Conservation (phyloP, 1,140 invertebrate genomes). For the Drosophila pandora region DNA sequence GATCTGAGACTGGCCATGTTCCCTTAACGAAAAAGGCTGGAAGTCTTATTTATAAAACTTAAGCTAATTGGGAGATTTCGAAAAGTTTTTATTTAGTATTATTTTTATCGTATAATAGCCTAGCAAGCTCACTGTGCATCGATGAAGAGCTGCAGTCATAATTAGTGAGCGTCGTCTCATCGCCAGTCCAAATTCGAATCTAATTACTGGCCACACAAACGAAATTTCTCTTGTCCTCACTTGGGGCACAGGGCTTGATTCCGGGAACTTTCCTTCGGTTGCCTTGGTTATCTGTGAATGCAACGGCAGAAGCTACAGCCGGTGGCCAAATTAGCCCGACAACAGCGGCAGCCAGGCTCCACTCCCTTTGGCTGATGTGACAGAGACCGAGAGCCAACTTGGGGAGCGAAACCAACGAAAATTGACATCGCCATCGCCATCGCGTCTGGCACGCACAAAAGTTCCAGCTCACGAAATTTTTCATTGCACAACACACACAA, state of each 20-base stretch:
- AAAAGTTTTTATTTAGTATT: background rate
- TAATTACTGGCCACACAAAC: conserved; percentile 70
- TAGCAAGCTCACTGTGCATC: background rate
- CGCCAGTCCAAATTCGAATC: conserved; percentile 56
- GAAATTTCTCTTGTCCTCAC: conserved; percentile 32
- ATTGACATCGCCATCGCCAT: conserved; percentile 24
- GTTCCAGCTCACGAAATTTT: conserved; percentile 62
- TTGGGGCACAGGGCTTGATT: conserved; percentile 8
- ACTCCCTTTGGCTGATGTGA: conserved; percentile 12
- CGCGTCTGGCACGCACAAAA: conserved; percentile 61
- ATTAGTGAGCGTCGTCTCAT: conserved; percentile 16
- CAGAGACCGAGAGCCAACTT: conserved; percentile 38
- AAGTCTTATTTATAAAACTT: background rate
- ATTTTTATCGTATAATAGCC: background rate
- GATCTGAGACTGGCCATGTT: conserved; percentile 28
- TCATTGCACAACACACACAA: conserved; percentile 69
- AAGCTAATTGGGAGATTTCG: background rate
- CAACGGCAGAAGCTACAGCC: conserved; percentile 41
- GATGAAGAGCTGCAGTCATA: conserved; percentile 2
- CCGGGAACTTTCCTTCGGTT: conserved; percentile 56
- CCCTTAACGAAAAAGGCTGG: background rate
- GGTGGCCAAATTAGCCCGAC: conserved; percentile 71
- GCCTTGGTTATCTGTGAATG: conserved; percentile 62
- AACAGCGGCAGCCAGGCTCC: conserved; percentile 21
- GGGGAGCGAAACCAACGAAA: conserved; percentile 1